Base-by-base conservation (phyloP, 2,113 vertebrate genomes). In the Varanus salvator region DNA sequence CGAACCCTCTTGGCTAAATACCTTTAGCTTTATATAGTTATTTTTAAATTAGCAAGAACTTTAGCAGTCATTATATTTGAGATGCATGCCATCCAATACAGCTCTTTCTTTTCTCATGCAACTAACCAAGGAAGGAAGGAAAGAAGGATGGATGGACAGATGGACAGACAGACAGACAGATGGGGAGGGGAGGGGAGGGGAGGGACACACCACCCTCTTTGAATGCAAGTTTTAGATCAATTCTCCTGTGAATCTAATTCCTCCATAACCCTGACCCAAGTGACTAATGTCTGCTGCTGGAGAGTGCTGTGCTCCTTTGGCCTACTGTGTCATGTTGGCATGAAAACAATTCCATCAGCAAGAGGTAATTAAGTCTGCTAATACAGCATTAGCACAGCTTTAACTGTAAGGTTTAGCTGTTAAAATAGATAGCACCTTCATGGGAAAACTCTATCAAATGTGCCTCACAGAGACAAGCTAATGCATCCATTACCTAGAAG, bases 381-480 rank as follows among this genome's bases (percentile, higher is more conserved):
- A 8, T 31, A 23, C 1, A 77, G 86, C 60, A 34, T 21, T 85
- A 89, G 84, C 1, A 0, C 0, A 11, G 69, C 23, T 82, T 93
- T 68, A 60, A 57, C 1, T 21, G 60, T 64, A 87, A 78, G 50
- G 27, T 34, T 4, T 11, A 25, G 23, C 74, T 66, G 0, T 1
- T 9, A 81, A 82, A 50, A 29, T 3, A 3, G 0, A 34, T 4
- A 91, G 89, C 93, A 72, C 86, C 90, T 91, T 93, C 89, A 85
- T 0, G 17, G 64, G 84, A 90, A 91, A 94, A 60, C n/a, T 9
- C 34, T 4, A 29, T 31, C 44, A 92, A 38, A 21, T 75, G 77
- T 0, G 0, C n/a, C 38, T 77, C 78, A 57, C 60, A 64, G 52
- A 5, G 34, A 14, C 27, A 4, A 2, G 76, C 50, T 1, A 52